Base-by-base conservation (phyloP, 2,888 invertebrate species). In the Eupithecia subfuscata region DNA sequence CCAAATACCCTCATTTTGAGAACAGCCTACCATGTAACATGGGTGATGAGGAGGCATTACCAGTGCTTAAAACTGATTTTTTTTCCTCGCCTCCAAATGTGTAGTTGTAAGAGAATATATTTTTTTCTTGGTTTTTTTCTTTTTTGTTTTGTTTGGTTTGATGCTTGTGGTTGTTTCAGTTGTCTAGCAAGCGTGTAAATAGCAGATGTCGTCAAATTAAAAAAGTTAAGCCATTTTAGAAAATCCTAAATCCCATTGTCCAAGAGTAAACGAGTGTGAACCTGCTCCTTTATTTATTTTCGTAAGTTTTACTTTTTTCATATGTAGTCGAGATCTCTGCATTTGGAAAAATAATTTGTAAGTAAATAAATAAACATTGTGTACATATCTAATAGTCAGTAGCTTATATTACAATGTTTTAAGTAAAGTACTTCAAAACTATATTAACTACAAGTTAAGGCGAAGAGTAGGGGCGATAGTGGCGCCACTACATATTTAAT, bases 21-120 rank as follows among this genome's bases (percentile, higher is more conserved):
- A 89, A 88, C 52, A 85, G 72, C 40, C 75, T 90, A 45, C 90
- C 91, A 0, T 80, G 82, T 4, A 83, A 83, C 64, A 79, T 86
- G 74, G 84, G 73, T 5, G 89, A 90, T 77, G 91, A 91, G 37
- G 89, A 90, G 72, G 83, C 89, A 7, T 70, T 86, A 70, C 89
- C 91, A 64, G 84, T 91, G 67, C 81, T 91, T 30, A 90, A 89
- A 75, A 85, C 84, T 73, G 89, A 91, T 79, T 91, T 91, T 75
- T 91, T 91, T 80, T 82, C 85, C 48, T 79, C 76, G 65, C 74
- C 76, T 75, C 83, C 84, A 69, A 82, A 78, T 69, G 82, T 84
- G 79, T 80, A 80, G 56, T 78, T 68, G 75, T 79, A 75, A 79
- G 82, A 82, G 82, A 76, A 79, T 72, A 74, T 74, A 73, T 75